Evolutionary conservation across 2,888 invertebrate genomes (phyloP).

Genomic region (Leptopilina myrica): DNA sequence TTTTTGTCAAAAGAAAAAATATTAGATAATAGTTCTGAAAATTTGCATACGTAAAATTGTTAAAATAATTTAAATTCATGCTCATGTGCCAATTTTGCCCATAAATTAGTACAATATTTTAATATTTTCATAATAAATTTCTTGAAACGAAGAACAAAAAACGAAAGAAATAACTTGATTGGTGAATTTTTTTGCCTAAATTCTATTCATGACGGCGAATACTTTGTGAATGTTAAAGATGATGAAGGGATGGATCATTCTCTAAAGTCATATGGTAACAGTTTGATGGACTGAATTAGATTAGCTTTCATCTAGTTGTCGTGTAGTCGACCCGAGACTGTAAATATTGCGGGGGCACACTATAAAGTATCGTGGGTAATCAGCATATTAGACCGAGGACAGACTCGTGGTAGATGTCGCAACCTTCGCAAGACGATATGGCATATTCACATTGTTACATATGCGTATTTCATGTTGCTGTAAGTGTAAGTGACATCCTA

Average conservation of each 20-base stretch:
- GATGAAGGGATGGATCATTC: background rate
- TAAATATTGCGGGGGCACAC: conserved; percentile 38
- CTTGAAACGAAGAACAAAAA: too few species aligned
- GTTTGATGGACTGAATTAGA: conserved; percentile 35
- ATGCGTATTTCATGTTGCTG: background rate
- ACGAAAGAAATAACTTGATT: too few species aligned
- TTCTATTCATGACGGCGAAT: background rate
- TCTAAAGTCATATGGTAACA: background rate
- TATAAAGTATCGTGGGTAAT: conserved; percentile 52
- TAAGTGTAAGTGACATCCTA: conserved; percentile 39
- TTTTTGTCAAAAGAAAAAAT: too few species aligned
- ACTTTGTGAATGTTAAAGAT: background rate
- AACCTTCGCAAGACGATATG: conserved; percentile 61
- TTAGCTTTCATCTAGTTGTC: conserved; percentile 25
- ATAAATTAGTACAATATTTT: too few species aligned
- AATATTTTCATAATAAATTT: too few species aligned
- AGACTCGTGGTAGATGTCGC: conserved; percentile 54
- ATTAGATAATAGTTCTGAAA: too few species aligned
- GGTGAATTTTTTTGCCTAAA: too few species aligned
- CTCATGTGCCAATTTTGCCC: too few species aligned
- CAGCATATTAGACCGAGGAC: conserved; percentile 69
- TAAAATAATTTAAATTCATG: too few species aligned
- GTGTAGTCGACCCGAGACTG: conserved; percentile 37
- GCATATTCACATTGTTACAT: conserved; percentile 25
- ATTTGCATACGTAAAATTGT: too few species aligned